Evolutionary conservation across 2,113 vertebrate species (phyloP), one percentile per base, ranked within the genome.

Genomic region (Anguilla japonica): DNA sequence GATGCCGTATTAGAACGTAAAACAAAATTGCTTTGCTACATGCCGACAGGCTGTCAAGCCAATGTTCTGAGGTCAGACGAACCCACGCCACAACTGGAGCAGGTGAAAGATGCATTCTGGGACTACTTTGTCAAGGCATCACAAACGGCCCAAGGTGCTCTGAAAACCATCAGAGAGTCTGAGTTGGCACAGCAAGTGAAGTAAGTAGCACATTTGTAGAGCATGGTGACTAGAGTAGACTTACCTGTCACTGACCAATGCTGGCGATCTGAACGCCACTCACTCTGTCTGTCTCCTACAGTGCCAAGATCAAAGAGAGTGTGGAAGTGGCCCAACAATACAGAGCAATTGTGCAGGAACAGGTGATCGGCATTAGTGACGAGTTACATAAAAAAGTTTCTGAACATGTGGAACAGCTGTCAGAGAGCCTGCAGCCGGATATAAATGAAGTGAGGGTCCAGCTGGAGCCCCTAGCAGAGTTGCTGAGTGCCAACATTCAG

Each of bases 401-500:
- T 87, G 53, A 89, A 75, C 95, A 95, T 86, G 87, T 92, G 1
- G 92, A 94, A 0, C 84, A 90, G 75, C 91, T 96, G 92, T 91
- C 41, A 46, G 92, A 93, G 53, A 94, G 93, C 60, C 1, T 95
- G 81, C 86, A 18, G 41, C 71, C 86, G 53, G 95, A 96, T 5
- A 85, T 96, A 87, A 88, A 1, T 87, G 81, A 85, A 0, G 90
- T 93, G 78, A 89, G 71, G 50, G 90, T 83, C 3, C 91, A 56
- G 75, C 87, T 96, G 82, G 89, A 93, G 87, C 95, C 95, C 50
- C 94, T 91, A 60, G 94, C 97, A 0, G 90, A 95, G 50, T 91
- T 95, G 7, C 88, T 98, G 82, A 96, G 96, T 81, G 75, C 16
- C 26, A 85, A 95, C 86, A 94, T 98, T 92, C 96, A 96, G 91